Conservation (phyloP, 2,113 vertebrate genomes). For the Rissa tridactyla region DNA sequence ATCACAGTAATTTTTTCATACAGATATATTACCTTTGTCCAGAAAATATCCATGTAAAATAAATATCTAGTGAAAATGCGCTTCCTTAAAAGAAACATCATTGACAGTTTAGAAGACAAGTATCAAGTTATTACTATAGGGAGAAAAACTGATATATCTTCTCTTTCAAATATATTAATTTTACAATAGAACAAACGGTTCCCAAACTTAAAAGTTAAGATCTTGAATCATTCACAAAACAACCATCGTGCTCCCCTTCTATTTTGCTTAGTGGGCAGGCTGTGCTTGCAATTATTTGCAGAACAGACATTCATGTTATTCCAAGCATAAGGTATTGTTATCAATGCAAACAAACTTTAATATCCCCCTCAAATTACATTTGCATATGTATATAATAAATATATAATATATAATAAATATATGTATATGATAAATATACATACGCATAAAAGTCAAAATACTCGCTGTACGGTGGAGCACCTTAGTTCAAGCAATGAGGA, state of each 20-base stretch:
- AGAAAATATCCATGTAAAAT: not conserved
- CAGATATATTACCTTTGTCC: not conserved
- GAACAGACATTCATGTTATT: not conserved
- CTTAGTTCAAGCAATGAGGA: not conserved
- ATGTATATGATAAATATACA: too few relatives aligned
- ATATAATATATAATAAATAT: too few relatives aligned
- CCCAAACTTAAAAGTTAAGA: not conserved
- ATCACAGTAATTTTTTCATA: not conserved
- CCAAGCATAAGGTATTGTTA: not conserved
- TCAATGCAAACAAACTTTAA: not conserved
- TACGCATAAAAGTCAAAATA: not conserved
- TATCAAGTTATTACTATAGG: not conserved
- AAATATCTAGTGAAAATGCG: not conserved
- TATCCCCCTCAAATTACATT: not conserved
- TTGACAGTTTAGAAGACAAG: not conserved
- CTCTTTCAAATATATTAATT: not conserved
- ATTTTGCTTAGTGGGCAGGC: not conserved
- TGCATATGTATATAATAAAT: not conserved
- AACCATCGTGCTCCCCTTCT: not conserved
- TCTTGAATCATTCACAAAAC: not conserved
- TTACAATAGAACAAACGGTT: not conserved
- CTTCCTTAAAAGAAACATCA: not conserved
- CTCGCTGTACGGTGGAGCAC: not conserved
- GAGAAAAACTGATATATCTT: not conserved
- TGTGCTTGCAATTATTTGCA: not conserved